These are phyloP conservation scores for Eucera pruinosa DNA, from an alignment of 2,888 invertebrate species.

Conservation along the genomic window DNA sequence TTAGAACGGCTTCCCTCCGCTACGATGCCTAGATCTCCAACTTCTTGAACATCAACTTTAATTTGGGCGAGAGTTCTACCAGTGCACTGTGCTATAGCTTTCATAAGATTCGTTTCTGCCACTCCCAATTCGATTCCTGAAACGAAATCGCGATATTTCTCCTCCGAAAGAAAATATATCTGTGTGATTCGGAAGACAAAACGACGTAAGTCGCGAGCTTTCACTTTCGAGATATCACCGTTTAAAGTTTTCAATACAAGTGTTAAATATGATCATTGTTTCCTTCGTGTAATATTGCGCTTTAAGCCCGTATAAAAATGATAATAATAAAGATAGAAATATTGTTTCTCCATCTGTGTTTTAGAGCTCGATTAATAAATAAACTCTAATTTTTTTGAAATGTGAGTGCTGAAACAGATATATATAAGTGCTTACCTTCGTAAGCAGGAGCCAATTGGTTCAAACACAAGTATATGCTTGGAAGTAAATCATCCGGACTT, in stretches of 20 bases:
- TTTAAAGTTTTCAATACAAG: too few relatives aligned
- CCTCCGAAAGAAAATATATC: background rate
- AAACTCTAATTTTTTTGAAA: too few relatives aligned
- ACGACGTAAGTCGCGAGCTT: too few relatives aligned
- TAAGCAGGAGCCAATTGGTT: constrained; percentile 98
- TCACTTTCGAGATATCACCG: too few relatives aligned
- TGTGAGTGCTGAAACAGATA: too few relatives aligned
- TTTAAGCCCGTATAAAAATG: too few relatives aligned
- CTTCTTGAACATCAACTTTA: constrained; percentile 88
- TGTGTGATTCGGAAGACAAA: too few relatives aligned
- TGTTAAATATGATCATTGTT: too few relatives aligned
- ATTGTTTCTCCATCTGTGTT: too few relatives aligned
- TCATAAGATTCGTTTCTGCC: constrained; percentile 97
- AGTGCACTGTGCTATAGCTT: constrained; percentile 95
- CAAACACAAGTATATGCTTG: constrained; percentile 97
- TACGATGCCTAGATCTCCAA: constrained; percentile 95
- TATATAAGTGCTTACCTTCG: constrained; percentile 87
- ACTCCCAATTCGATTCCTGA: constrained; percentile 93
- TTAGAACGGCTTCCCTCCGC: constrained; percentile 93
- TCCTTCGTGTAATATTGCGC: too few relatives aligned
- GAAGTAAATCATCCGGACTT: constrained; percentile 94
- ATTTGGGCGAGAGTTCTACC: constrained; percentile 94
- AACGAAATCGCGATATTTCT: background rate
- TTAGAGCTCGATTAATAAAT: too few relatives aligned
- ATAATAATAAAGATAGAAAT: too few relatives aligned